These are phyloP conservation scores for Mormyrus hasselquistii DNA, from an alignment of 2,797 vertebrate genomes.

Conservation along the genomic window DNA sequence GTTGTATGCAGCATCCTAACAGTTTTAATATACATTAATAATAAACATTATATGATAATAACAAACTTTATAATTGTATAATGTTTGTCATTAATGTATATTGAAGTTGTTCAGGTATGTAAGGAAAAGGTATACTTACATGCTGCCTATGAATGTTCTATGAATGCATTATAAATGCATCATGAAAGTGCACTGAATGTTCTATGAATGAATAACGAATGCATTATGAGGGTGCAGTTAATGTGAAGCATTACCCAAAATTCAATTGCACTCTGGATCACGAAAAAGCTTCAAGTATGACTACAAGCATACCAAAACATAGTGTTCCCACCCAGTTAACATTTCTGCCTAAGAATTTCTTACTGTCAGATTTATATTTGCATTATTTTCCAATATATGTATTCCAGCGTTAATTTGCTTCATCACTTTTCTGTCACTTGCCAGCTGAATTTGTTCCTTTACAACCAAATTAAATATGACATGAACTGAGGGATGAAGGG, in stretches of 20 bases:
- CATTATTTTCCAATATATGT: background rate
- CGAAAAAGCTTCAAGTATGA: background rate
- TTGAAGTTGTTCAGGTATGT: too few species aligned
- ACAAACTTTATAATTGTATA: too few species aligned
- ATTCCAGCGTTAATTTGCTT: background rate
- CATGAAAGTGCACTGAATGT: too few species aligned
- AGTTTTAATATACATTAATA: too few species aligned
- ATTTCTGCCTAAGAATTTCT: background rate
- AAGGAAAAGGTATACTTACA: too few species aligned
- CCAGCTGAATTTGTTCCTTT: background rate
- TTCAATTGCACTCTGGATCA: background rate
- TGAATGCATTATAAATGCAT: too few species aligned
- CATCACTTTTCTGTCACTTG: background rate
- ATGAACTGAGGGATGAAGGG: constrained; percentile 1
- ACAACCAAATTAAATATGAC: background rate
- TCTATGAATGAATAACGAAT: too few species aligned
- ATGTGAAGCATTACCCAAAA: background rate
- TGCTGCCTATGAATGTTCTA: too few species aligned
- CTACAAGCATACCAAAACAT: background rate
- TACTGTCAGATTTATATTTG: background rate
- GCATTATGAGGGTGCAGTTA: background rate
- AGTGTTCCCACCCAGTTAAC: background rate
- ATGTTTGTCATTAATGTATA: too few species aligned
- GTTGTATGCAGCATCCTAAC: too few species aligned
- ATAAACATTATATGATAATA: too few species aligned